These are phyloP conservation scores for Tenualosa ilisha DNA, from an alignment of 2,797 vertebrate genomes.

Conservation along the genomic window DNA sequence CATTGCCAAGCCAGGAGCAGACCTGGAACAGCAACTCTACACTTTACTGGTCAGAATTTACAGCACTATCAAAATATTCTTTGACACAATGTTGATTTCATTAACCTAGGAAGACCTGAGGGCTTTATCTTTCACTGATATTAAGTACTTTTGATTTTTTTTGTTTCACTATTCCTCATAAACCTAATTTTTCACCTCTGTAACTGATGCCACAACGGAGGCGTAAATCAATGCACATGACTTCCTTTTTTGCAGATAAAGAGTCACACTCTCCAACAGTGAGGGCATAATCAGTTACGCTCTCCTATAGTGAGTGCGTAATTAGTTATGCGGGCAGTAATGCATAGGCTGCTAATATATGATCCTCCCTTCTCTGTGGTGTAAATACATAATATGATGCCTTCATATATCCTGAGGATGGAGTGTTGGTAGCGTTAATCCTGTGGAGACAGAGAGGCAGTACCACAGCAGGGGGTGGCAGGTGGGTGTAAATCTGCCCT, in stretches of 20 bases:
- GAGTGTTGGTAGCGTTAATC: not conserved
- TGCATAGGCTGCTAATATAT: not conserved
- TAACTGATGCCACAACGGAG: not conserved
- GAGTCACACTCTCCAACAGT: not conserved
- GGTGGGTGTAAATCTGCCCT: constrained; percentile 13
- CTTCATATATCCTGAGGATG: not conserved
- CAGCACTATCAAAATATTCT: no score
- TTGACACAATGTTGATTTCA: no score
- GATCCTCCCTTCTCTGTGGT: not conserved
- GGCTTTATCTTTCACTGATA: no score
- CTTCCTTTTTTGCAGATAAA: not conserved
- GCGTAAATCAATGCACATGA: not conserved
- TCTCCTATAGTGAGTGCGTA: not conserved
- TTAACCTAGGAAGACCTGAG: no score
- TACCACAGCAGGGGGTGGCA: not conserved
- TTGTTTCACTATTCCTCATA: not conserved
- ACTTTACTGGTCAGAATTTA: no score
- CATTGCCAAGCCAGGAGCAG: no score
- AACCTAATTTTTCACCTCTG: not conserved
- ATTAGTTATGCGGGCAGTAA: not conserved
- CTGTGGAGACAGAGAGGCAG: not conserved
- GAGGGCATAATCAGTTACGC: no score
- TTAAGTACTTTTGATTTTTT: no score
- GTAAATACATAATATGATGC: constrained; percentile 13
- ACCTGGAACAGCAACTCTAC: no score